phyloP scores from a whole-genome alignment of 2,113 vertebrate species.

The Salvator merianae region DNA sequence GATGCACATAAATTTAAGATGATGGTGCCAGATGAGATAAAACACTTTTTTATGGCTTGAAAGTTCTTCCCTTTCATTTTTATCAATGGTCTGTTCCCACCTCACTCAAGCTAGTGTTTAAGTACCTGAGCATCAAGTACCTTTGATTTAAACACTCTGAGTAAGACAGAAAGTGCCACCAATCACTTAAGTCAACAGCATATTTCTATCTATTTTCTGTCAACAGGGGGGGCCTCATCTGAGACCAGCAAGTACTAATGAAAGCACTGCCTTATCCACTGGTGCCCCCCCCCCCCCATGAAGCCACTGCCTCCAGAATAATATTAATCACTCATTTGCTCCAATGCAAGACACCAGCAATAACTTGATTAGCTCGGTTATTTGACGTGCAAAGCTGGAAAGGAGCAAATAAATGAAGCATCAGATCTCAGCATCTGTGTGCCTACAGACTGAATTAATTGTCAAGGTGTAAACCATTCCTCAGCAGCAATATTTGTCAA shows the following conservation, averaged over 20 bases:
- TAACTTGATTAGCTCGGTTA: conserved; percentile 22
- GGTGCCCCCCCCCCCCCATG: background rate
- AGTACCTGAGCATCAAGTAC: conserved; percentile 5
- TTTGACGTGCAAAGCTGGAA: conserved; percentile 21
- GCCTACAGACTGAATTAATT: conserved; percentile 16
- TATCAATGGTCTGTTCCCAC: conserved; percentile 15
- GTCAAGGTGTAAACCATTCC: background rate
- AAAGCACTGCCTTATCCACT: background rate
- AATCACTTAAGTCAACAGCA: background rate
- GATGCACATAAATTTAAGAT: background rate
- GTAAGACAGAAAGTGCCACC: background rate
- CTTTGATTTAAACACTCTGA: conserved; percentile 15
- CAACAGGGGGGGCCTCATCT: background rate
- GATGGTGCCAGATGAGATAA: conserved; percentile 16
- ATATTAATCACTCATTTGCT: conserved; percentile 21
- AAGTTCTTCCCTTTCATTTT: background rate
- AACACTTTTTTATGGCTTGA: background rate
- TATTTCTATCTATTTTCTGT: background rate
- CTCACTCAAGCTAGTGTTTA: conserved; percentile 13
- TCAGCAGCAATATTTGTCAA: background rate
- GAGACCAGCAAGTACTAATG: background rate
- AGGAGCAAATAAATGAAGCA: conserved; percentile 38
- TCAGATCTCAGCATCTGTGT: background rate
- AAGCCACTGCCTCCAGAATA: conserved; percentile 25
- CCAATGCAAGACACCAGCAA: background rate